Evolutionary conservation across 23 tunicate genomes (phyloP).

Genomic region (Styela plicata): DNA sequence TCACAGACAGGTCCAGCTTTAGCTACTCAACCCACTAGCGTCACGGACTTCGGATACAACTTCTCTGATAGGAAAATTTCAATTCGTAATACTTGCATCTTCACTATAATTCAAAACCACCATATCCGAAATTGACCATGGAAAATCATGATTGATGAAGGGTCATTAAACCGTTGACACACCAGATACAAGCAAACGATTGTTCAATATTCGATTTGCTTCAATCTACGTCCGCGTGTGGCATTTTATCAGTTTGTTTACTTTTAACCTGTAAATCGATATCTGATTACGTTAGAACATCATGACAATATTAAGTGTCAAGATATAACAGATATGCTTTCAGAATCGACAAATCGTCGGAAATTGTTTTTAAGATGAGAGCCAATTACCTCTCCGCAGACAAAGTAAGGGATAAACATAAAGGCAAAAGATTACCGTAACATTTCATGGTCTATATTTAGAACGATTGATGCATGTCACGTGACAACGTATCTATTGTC

Average conservation of each 20-base stretch:
- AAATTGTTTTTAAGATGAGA: background rate
- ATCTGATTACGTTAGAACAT: background rate
- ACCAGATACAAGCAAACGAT: background rate
- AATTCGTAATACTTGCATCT: no score
- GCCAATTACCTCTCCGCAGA: background rate
- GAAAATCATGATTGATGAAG: background rate
- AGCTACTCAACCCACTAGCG: no score
- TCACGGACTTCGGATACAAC: no score
- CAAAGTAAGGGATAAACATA: background rate
- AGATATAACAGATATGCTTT: background rate
- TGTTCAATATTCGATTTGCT: background rate
- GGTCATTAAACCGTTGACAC: background rate
- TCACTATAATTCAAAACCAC: no score
- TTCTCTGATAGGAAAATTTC: no score
- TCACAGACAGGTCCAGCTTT: no score
- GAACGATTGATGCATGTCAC: no score
- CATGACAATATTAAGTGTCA: background rate
- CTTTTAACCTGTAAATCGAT: background rate
- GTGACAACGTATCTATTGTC: no score
- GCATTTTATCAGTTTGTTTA: background rate
- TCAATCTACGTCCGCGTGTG: background rate
- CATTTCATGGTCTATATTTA: background rate
- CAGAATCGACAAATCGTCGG: background rate
- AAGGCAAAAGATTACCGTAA: background rate
- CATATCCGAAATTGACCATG: no score